Evolutionary conservation across 2,797 vertebrate genomes (phyloP), one percentile per base, ranked within the genome.

Genomic region (Hephaestus fuliginosus): DNA sequence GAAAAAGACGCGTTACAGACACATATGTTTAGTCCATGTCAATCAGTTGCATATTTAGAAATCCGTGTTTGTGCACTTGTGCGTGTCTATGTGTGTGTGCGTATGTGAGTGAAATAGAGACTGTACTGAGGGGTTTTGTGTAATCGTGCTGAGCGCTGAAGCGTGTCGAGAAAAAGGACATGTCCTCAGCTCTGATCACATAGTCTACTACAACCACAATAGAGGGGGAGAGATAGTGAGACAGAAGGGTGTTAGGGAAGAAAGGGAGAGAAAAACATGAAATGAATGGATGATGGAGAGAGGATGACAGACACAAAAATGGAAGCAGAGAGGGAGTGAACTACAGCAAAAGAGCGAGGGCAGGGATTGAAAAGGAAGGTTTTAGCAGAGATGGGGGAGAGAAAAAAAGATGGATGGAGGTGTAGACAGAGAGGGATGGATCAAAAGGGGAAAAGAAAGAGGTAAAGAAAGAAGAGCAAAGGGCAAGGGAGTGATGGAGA

Each of bases 101-200:
- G 60, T 55, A 14, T 74, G 61, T 18, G 69, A 49, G 74, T 36
- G 81, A 52, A 69, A 77, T 53, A 85, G 78, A 83, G 81, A 85
- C 70, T 86, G 82, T 86, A 82, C 86, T 79, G 85, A 88, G 85
- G 90, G 89, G 88, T 86, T 94, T 94, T 95, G 93, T 93, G 94
- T 94, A 94, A 95, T 95, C 91, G 90, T 83, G 87, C 92, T 93
- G 91, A 85, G 92, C 86, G 28, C 76, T 80, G 84, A 90, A 92
- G 92, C 93, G 78, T 93, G 91, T 91, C 91, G 78, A 86, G 90
- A 92, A 89, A 92, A 93, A 94, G 93, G 93, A 93, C 91, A 86
- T 91, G 92, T 93, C 94, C 93, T 93, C 92, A 80, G 86, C 91
- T 90, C 91, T 89, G 92, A 94, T 93, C 93, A 81, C 87, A 89